These are phyloP conservation scores for Colossoma macropomum DNA, from an alignment of 2,113 vertebrate species.

Conservation along the genomic window DNA sequence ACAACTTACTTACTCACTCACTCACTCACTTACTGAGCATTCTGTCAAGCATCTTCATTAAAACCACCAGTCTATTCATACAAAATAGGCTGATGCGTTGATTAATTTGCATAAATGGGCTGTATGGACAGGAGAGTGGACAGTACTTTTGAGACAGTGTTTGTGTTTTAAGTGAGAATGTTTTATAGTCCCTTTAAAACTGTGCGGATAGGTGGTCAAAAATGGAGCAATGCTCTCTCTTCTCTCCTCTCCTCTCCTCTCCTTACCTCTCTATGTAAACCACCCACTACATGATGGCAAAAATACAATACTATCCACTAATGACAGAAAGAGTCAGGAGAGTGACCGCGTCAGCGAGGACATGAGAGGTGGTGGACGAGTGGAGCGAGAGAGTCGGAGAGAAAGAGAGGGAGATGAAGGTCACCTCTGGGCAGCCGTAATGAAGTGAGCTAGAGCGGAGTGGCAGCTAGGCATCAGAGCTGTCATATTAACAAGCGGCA, in stretches of 20 bases:
- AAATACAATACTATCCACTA: constrained; percentile 68
- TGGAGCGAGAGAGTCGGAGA: constrained; percentile 31
- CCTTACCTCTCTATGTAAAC: constrained; percentile 58
- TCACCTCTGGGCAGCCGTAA: constrained; percentile 60
- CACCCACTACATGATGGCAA: constrained; percentile 67
- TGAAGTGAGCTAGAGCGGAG: constrained; percentile 65
- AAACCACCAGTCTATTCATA: no score
- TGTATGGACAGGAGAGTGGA: no score
- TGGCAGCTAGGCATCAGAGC: constrained; percentile 58
- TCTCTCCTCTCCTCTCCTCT: neutral
- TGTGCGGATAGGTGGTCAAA: neutral
- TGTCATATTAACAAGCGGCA: constrained; percentile 55
- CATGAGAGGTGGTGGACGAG: constrained; percentile 39
- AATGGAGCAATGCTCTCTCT: no score
- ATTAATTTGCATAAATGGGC: no score
- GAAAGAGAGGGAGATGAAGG: constrained; percentile 54
- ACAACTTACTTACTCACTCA: no score
- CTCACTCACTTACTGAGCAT: no score
- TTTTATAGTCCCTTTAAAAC: no score
- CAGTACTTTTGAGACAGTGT: no score
- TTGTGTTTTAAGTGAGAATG: no score
- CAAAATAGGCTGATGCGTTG: no score
- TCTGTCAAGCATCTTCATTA: no score
- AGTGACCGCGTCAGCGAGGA: constrained; percentile 51
- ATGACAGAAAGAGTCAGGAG: constrained; percentile 67